Evolutionary conservation across 2,888 invertebrate species (phyloP).

Genomic region (Poecilus cupreus): DNA sequence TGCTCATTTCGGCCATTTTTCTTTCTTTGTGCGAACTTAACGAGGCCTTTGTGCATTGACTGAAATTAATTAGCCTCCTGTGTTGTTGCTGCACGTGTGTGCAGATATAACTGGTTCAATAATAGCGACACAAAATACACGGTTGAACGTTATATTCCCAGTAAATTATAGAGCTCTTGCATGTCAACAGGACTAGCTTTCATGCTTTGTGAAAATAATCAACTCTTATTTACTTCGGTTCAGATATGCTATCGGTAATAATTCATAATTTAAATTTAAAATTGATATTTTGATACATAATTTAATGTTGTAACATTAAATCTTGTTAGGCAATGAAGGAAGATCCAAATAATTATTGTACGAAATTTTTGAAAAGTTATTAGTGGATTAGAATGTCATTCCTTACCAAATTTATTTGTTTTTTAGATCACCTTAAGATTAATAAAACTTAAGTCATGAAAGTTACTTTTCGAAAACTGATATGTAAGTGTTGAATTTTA

Average conservation of each 20-base stretch:
- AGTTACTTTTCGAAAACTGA: too few species aligned
- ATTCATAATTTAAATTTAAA: too few species aligned
- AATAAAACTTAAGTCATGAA: too few species aligned
- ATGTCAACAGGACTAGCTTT: not conserved
- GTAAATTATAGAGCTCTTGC: constrained; percentile 29
- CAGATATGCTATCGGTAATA: too few species aligned
- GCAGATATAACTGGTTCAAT: not conserved
- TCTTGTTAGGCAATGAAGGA: not conserved
- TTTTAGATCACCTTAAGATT: too few species aligned
- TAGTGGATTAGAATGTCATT: too few species aligned
- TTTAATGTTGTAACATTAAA: not conserved
- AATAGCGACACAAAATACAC: not conserved
- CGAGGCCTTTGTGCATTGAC: constrained; percentile 38
- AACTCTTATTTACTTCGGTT: too few species aligned
- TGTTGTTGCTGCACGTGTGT: constrained; percentile 17
- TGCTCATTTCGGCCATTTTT: constrained; percentile 14
- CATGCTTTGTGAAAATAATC: too few species aligned
- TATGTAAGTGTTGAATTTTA: too few species aligned
- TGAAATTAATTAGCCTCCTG: constrained; percentile 44
- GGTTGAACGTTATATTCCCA: not conserved
- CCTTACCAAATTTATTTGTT: too few species aligned
- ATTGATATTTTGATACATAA: not conserved
- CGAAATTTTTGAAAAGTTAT: too few species aligned
- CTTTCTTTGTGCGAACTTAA: constrained; percentile 26
- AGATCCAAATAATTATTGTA: not conserved